Base-by-base conservation (phyloP, 2,888 invertebrate genomes). In the Heliothis peltigera region DNA sequence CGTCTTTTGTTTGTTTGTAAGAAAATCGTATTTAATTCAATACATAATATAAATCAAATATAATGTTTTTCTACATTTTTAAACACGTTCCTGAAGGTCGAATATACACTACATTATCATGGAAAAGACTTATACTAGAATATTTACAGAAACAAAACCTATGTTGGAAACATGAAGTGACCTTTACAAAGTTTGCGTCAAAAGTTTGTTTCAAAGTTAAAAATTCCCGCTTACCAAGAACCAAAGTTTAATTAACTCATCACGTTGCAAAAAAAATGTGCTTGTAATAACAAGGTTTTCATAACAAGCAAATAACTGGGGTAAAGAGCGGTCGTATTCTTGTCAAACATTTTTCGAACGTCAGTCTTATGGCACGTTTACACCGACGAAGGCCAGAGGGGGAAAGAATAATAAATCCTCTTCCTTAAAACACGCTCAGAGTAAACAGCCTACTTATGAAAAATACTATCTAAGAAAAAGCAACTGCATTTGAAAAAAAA, bases 211-310 rank as follows among this genome's bases (percentile, higher is more conserved):
- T 4, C 17, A 15, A 57, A 56, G 48, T 75, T 43, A 55, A 70
- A 67, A 52, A 56, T 47, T 28, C 28, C 25, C 18, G 28, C 42
- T 52, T 10, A 32, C 10, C 35, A 57, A 56, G 42, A 19, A 28
- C 21, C 17, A n/a, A 32, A 46, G 17, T 25, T 53, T 58, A 74
- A 78, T 64, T 59, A 69, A 59, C 55, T 44, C 15, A 21, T 28
- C 39, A 25, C 32, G 42, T 35, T 70, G 53, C 28, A 43, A 52
- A 62, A 53, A 62, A 35, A 79, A 58, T 60, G 59, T 55, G 66
- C 58, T 61, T 58, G n/a, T n/a, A n/a, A n/a, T 74, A 82, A 80
- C 66, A 72, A 74, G 65, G 64, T 70, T 77, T 67, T 59, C 70
- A 70, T 69, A 75, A 67, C 61, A 72, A 71, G 49, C 54, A 76